A percentile compares a stretch with the other conserved stretches of the same genome.
Conservation (phyloP, 2,888 invertebrate species). For the Clepsis dumicolana region DNA sequence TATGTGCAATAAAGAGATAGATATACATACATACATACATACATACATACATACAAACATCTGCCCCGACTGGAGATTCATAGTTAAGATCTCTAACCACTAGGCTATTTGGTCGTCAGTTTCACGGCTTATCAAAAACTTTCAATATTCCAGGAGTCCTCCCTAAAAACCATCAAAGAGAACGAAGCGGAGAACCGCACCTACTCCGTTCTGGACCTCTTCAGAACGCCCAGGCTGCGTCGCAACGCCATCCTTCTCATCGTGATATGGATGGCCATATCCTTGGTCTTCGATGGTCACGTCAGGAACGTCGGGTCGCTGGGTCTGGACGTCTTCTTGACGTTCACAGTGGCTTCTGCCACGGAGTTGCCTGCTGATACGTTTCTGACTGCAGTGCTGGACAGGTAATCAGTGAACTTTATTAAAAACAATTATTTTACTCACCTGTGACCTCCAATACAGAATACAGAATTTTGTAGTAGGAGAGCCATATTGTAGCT, state of each 20-base stretch:
- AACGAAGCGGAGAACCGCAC: constrained; percentile 89
- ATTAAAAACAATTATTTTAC: no score
- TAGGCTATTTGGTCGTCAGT: no score
- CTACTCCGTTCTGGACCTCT: constrained; percentile 93
- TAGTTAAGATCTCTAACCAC: no score
- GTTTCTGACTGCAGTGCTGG: constrained; percentile 91
- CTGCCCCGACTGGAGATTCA: no score
- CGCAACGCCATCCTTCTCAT: constrained; percentile 92
- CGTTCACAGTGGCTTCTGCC: constrained; percentile 93
- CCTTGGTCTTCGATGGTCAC: constrained; percentile 95
- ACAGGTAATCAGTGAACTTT: constrained; percentile 81
- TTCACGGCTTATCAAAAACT: background rate
- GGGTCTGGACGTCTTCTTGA: constrained; percentile 93
- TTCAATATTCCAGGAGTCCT: constrained; percentile 85
- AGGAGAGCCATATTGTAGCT: no score
- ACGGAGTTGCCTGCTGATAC: constrained; percentile 95
- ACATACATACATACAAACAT: no score
- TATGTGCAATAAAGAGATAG: no score
- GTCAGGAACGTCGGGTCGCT: constrained; percentile 95
- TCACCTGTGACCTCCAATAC: no score
- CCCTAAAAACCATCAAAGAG: constrained; percentile 89
- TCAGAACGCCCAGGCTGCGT: constrained; percentile 91
- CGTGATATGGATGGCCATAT: constrained; percentile 96
- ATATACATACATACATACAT: no score
- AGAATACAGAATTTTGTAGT: no score